Evolutionary conservation across 2,888 invertebrate species (phyloP).

Genomic region (Malthinus flaveolus): DNA sequence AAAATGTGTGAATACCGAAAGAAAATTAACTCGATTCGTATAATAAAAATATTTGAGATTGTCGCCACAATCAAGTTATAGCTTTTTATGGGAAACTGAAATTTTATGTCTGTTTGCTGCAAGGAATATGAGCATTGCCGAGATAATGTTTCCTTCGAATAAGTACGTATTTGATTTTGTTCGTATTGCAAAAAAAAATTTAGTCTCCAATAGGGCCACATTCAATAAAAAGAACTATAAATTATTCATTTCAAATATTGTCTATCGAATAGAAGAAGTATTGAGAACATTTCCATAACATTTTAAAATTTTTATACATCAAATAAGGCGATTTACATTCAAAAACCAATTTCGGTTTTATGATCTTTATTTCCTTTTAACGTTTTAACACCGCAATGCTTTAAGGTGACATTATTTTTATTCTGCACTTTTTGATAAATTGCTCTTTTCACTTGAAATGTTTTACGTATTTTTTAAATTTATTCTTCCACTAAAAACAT

Average conservation of each 20-base stretch:
- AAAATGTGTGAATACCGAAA: too few relatives aligned
- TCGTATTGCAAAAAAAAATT: not conserved
- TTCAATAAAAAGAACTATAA: constrained; percentile 5
- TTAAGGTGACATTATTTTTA: not conserved
- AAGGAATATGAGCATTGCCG: not conserved
- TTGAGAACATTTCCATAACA: not conserved
- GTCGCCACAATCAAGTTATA: not conserved
- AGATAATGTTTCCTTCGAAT: not conserved
- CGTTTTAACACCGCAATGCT: constrained; percentile 4
- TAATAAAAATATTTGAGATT: not conserved
- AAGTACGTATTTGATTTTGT: not conserved
- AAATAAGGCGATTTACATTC: constrained; percentile 5
- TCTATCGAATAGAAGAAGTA: too few relatives aligned
- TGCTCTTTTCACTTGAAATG: too few relatives aligned
- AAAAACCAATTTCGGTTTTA: constrained; percentile 5
- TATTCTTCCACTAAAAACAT: too few relatives aligned
- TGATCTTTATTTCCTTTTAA: not conserved
- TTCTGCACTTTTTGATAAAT: not conserved
- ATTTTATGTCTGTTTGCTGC: not conserved
- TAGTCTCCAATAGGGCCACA: not conserved
- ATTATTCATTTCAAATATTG: constrained; percentile 1
- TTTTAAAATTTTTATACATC: constrained; percentile 1
- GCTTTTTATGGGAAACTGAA: not conserved
- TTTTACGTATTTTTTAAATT: too few relatives aligned
- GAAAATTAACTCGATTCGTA: not conserved